phyloP scores from a whole-genome alignment of 2,888 invertebrate species.

The Nesidiocoris tenuis region DNA sequence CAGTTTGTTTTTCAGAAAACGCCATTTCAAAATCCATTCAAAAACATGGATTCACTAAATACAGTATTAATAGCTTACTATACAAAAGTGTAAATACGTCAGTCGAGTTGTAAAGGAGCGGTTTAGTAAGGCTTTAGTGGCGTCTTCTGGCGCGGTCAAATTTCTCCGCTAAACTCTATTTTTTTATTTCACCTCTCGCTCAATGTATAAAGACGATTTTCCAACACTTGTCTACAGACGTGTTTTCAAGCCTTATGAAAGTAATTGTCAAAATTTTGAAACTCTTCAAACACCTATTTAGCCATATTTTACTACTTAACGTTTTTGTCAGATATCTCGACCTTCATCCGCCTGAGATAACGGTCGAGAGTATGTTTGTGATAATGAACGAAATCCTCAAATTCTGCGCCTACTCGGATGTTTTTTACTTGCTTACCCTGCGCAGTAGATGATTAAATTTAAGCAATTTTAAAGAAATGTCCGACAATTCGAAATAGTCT shows the following conservation, averaged over 20 bases:
- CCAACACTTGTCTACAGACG: neutral
- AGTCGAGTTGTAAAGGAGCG: too few relatives aligned
- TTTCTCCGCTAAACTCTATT: neutral
- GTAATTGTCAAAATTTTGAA: neutral
- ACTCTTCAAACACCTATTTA: neutral
- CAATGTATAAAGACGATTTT: neutral
- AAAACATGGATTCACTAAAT: too few relatives aligned
- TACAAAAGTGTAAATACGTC: too few relatives aligned
- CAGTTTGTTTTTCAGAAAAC: too few relatives aligned
- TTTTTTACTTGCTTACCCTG: too few relatives aligned
- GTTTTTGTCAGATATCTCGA: neutral
- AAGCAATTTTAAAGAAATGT: neutral
- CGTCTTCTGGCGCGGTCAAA: too few relatives aligned
- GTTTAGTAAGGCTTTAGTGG: too few relatives aligned
- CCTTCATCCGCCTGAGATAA: neutral
- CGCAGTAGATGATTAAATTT: too few relatives aligned
- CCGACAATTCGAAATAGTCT: neutral
- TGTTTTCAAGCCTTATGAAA: neutral
- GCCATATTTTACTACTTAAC: neutral
- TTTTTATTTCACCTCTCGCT: conserved; percentile 30
- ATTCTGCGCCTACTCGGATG: too few relatives aligned
- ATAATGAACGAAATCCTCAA: neutral
- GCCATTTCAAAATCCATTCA: too few relatives aligned
- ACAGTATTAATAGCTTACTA: too few relatives aligned
- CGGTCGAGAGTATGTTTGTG: neutral